Evolutionary conservation across 2,113 vertebrate species (phyloP).

Genomic region (Axis porcinus): DNA sequence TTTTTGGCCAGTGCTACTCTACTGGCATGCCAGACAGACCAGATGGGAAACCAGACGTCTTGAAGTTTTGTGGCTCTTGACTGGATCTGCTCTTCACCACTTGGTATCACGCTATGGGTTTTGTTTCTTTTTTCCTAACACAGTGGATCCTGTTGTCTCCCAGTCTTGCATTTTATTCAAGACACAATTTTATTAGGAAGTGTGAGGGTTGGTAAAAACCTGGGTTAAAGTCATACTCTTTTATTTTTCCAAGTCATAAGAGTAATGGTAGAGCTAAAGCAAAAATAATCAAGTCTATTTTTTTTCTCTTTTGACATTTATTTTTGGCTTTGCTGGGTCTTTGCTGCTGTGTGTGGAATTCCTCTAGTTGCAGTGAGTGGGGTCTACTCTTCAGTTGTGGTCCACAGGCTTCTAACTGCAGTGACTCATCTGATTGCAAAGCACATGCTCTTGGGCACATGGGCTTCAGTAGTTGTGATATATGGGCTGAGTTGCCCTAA

Average conservation of each 20-base stretch:
- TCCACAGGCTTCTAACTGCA: not conserved
- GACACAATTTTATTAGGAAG: not conserved
- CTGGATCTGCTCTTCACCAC: not conserved
- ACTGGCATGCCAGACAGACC: too few species aligned
- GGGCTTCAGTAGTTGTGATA: not conserved
- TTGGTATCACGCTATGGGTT: not conserved
- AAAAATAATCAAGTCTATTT: not conserved
- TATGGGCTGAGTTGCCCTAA: not conserved
- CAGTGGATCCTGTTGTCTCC: not conserved
- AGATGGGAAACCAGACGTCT: too few species aligned
- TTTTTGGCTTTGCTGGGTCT: not conserved
- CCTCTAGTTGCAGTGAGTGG: not conserved
- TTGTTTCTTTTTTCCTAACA: not conserved
- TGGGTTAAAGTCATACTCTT: not conserved
- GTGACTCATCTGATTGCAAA: not conserved
- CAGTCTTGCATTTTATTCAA: not conserved
- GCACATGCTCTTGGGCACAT: fast-evolving
- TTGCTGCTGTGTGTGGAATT: not conserved
- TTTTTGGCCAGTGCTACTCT: not conserved
- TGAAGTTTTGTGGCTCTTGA: not conserved
- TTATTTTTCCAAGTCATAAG: not conserved
- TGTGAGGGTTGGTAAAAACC: not conserved
- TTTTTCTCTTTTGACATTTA: not conserved
- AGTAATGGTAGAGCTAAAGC: not conserved
- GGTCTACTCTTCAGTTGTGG: not conserved